Conservation (phyloP, 2,113 vertebrate genomes). For the Tangachromis dhanisi region DNA sequence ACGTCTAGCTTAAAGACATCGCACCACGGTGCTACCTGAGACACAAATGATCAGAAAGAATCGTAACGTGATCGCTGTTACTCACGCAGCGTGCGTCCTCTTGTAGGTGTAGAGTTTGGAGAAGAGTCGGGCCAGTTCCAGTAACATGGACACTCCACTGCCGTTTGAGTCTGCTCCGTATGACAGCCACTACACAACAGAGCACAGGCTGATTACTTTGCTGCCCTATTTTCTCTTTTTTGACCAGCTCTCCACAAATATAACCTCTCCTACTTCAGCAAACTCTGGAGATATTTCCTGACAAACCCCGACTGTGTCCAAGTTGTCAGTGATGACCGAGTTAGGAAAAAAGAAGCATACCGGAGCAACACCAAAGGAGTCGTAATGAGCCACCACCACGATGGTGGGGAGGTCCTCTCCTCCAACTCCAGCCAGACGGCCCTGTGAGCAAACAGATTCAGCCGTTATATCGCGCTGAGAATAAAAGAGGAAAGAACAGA, state of each 20-base stretch:
- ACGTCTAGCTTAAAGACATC: background rate
- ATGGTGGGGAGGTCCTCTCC: conserved; percentile 95
- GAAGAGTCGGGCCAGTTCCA: conserved; percentile 94
- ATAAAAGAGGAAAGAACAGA: background rate
- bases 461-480: background rate
- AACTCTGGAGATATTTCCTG: background rate
- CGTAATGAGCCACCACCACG: conserved; percentile 93
- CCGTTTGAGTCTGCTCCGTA: conserved; percentile 95
- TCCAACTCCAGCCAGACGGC: conserved; percentile 88
- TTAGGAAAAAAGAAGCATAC: conserved; percentile 58
- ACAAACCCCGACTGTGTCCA: background rate
- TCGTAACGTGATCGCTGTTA: background rate
- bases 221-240: background rate
- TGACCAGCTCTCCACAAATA: background rate
- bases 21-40: background rate
- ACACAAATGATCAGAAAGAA: background rate
- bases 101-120: conserved; percentile 97
- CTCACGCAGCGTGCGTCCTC: conserved; percentile 90
- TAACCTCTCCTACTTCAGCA: background rate
- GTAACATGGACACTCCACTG: conserved; percentile 85
- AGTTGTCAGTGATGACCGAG: background rate
- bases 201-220: background rate
- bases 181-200: conserved; percentile 83
- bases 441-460: conserved; percentile 64
- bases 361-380: conserved; percentile 93